Evolutionary conservation across 2,888 invertebrate genomes (phyloP).

Genomic region (Troilus luridus): DNA sequence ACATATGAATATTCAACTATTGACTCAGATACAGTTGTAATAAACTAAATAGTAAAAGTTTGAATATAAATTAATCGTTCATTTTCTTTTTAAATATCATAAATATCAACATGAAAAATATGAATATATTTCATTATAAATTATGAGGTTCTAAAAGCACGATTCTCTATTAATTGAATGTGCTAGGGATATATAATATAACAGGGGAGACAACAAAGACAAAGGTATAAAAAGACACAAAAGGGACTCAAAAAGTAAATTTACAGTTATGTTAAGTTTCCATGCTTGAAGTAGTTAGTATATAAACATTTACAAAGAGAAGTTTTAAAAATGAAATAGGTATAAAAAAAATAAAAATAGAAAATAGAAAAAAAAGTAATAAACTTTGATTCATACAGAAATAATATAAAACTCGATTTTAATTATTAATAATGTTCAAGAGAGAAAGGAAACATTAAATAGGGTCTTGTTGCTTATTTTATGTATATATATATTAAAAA

Average conservation of each 20-base stretch:
- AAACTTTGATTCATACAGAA: conserved; percentile 3
- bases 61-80: background rate
- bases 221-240: conserved; percentile 29
- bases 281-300: conserved; percentile 35
- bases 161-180: conserved; percentile 33
- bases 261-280: conserved; percentile 6
- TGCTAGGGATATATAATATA: conserved; percentile 15
- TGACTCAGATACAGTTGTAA: background rate
- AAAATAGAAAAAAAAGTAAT: conserved; percentile 15
- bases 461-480: background rate
- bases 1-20: background rate
- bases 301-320: conserved; percentile 33
- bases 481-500: background rate
- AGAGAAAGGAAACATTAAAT: conserved; percentile 4
- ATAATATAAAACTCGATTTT: background rate
- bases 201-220: conserved; percentile 29
- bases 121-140: conserved; percentile 17
- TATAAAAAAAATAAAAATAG: conserved; percentile 24
- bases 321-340: conserved; percentile 30
- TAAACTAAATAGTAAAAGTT: background rate
- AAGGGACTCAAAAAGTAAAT: conserved; percentile 22
- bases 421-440: background rate
- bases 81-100: background rate
- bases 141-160: conserved; percentile 7
- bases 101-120: background rate